phyloP scores from a whole-genome alignment of 2,113 vertebrate species.

The Microcebus lehilahytsara region DNA sequence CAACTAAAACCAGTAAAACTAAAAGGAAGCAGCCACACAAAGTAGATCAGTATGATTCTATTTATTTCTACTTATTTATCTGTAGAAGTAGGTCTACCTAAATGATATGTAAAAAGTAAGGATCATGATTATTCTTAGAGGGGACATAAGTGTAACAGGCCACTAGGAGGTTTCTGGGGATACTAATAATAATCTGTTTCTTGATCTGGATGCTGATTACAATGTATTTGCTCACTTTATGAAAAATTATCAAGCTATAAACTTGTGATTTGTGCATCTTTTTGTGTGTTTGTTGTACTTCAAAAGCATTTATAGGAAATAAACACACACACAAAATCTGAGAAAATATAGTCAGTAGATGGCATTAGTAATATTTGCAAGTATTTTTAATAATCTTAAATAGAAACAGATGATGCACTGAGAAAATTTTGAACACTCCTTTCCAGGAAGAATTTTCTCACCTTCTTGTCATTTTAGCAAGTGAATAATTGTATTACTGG shows the following conservation, averaged over 20 bases:
- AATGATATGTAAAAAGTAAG: neutral
- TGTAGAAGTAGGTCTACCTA: neutral
- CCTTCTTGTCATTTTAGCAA: neutral
- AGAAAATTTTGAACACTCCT: neutral
- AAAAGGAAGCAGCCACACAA: neutral
- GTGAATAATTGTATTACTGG: neutral
- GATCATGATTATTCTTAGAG: neutral
- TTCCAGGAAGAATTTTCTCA: neutral
- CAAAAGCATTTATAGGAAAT: neutral
- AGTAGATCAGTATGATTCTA: neutral
- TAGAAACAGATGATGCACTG: neutral
- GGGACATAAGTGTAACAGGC: neutral
- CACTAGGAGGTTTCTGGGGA: neutral
- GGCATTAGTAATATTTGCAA: neutral
- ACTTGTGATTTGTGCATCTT: neutral
- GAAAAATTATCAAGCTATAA: neutral
- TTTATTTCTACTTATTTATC: neutral
- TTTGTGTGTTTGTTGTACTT: neutral
- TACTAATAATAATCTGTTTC: neutral
- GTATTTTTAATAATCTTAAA: neutral
- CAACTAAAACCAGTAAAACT: neutral
- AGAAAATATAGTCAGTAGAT: neutral
- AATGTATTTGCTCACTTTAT: neutral
- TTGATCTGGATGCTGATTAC: neutral
- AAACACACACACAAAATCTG: neutral